Evolutionary conservation across 2,888 invertebrate species (phyloP), one percentile per base, ranked within the genome.

Genomic region (Sphecodes monilicornis): DNA sequence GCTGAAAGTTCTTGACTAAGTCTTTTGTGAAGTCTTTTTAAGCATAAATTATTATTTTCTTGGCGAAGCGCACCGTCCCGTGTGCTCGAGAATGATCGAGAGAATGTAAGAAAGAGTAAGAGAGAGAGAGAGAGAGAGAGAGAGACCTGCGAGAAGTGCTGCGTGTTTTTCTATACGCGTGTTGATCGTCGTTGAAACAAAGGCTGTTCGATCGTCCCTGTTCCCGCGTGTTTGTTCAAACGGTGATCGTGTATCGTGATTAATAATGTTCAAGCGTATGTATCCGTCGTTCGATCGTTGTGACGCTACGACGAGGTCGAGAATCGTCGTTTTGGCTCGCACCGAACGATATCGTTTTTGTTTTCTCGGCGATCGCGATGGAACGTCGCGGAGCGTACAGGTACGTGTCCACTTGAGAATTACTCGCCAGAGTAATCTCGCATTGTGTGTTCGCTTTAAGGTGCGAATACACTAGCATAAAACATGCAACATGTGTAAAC

Each of bases 1-100:
- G 92, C 92, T 93, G 91, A 93, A 91, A 91, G 91, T 93, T 92
- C 91, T 92, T 92, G 93, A 93, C 92, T 91, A 92, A 93, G 91
- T 91, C 82, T 86, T 80, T 92, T 91, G 91, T 90, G 89, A 91
- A 92, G 91, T 92, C 83, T 86, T 93, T 93, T 93, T 86, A 92
- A 91, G 92, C 91, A 90, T 93, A 92, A 92, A 93, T 93, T 93
- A 93, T 93, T 93, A 60, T 83, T 91, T 54, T 89, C 82, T 90
- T 88, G 87, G 43, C 75, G 80, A 78, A 54, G 54, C 36, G 70
- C 78, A 60, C 60, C 84, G 84, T 88, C 88, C 84, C 89, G 86
- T 86, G 86, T 85, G 88, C 88, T 85, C 54, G 69, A 69, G 82
- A 87, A 85, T 88, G 32, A 64, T 64, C 16, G 36, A 26, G 54